A percentile compares a stretch with the other conserved stretches of the same genome.
These are phyloP conservation scores for Mycalesis mineus DNA, from an alignment of 2,888 invertebrate genomes.

Conservation along the genomic window DNA sequence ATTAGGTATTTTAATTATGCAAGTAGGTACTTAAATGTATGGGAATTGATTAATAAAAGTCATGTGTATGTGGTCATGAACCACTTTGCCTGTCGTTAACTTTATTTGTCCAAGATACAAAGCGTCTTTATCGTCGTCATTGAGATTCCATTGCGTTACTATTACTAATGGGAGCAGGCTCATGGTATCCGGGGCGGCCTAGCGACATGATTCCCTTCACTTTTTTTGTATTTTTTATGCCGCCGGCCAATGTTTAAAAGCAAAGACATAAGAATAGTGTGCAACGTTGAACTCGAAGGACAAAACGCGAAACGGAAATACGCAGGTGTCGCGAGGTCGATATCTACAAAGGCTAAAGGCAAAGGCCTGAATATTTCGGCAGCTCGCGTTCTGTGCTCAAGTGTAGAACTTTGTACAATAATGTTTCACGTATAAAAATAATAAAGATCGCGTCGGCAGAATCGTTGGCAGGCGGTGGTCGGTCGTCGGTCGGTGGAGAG, in stretches of 20 bases:
- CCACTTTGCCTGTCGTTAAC: constrained; percentile 62
- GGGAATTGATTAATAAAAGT: constrained; percentile 36
- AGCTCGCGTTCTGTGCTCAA: constrained; percentile 65
- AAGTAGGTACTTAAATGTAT: background rate
- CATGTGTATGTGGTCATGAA: constrained; percentile 48
- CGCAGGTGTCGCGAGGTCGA: constrained; percentile 43
- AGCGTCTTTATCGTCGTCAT: constrained; percentile 60
- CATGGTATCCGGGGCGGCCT: constrained; percentile 56
- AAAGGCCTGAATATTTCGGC: constrained; percentile 57
- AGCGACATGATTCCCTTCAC: constrained; percentile 51
- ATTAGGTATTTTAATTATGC: no score
- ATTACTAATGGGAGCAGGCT: constrained; percentile 71
- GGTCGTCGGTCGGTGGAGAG: background rate
- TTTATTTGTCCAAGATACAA: constrained; percentile 67
- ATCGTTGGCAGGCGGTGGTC: constrained; percentile 43
- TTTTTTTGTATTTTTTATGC: constrained; percentile 61
- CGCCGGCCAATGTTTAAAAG: constrained; percentile 55
- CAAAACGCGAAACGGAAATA: constrained; percentile 74
- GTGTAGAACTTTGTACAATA: constrained; percentile 71
- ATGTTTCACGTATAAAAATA: constrained; percentile 69
- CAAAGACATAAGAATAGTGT: constrained; percentile 69
- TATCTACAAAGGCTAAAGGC: constrained; percentile 32
- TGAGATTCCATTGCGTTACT: constrained; percentile 48
- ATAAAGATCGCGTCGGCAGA: constrained; percentile 68
- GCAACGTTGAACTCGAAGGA: constrained; percentile 68